A percentile compares a stretch with the other conserved stretches of the same genome.
Conservation (phyloP, 2,113 vertebrate species). For the Chascanopsetta lugubris region DNA sequence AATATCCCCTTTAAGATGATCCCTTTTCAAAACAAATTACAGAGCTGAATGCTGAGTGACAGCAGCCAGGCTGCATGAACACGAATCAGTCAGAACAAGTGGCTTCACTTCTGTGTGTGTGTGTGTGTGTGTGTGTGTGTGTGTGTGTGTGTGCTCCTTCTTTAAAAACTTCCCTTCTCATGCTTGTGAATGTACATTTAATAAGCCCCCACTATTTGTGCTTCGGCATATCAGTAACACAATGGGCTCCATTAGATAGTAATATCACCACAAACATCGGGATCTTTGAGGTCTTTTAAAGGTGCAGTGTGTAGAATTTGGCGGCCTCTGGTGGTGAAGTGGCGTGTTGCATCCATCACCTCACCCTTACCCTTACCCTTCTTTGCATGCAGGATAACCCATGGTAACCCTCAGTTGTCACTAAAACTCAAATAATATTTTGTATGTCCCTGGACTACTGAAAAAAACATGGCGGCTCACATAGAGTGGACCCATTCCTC, state of each 20-base stretch:
- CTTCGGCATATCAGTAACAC: not conserved
- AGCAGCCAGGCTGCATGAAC: conserved; percentile 11
- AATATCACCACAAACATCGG: no score
- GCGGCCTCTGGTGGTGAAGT: no score
- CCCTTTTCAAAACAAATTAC: conserved; percentile 52
- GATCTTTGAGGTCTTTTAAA: no score
- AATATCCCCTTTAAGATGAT: conserved; percentile 36
- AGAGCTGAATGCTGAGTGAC: conserved; percentile 47
- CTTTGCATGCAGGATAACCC: no score
- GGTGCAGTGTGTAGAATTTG: no score
- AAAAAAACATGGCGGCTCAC: no score
- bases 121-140: not conserved
- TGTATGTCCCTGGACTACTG: no score
- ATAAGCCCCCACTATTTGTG: not conserved
- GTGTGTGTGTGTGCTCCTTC: not conserved
- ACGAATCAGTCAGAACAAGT: conserved; percentile 36
- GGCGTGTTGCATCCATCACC: no score
- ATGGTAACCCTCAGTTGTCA: no score
- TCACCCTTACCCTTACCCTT: no score
- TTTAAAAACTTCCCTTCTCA: not conserved
- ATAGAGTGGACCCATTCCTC: no score
- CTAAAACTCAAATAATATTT: no score
- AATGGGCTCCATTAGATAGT: not conserved
- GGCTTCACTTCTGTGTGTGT: not conserved
- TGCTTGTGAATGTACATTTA: not conserved